phyloP scores from a whole-genome alignment of 1,140 invertebrate species.

The Zaprionus africanus region DNA sequence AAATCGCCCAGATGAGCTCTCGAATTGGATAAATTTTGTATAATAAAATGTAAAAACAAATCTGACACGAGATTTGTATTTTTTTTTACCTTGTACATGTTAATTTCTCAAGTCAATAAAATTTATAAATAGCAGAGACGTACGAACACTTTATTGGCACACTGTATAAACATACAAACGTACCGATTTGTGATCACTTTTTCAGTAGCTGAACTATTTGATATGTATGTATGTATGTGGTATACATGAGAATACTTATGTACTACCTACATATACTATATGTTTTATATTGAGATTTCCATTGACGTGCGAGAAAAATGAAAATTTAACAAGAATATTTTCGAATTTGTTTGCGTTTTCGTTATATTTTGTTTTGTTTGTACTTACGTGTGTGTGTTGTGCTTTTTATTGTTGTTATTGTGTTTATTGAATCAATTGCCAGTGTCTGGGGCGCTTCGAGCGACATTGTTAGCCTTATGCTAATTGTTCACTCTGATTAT shows the following conservation, averaged over 20 bases:
- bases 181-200: conserved; percentile 40
- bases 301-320: conserved; percentile 65
- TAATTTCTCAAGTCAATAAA: conserved; percentile 52
- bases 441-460: conserved; percentile 45
- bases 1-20: conserved; percentile 21
- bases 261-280: conserved; percentile 31
- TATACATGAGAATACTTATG: conserved; percentile 8
- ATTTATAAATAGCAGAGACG: conserved; percentile 39
- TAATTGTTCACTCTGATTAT: conserved; percentile 60
- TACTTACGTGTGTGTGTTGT: background rate
- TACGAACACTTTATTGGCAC: conserved; percentile 36
- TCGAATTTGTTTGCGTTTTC: conserved; percentile 30
- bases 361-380: conserved; percentile 10
- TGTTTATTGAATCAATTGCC: conserved; percentile 59
- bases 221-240: conserved; percentile 5
- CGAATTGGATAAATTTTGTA: conserved; percentile 30
- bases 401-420: conserved; percentile 5
- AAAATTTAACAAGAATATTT: conserved; percentile 66
- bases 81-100: conserved; percentile 37
- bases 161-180: conserved; percentile 21
- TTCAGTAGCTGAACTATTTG: conserved; percentile 44
- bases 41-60: conserved; percentile 29
- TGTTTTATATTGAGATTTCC: conserved; percentile 51
- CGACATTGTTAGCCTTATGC: conserved; percentile 51
- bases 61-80: conserved; percentile 31